Evolutionary conservation across 2,113 vertebrate species (phyloP).

Genomic region (Cynoglossus semilaevis): DNA sequence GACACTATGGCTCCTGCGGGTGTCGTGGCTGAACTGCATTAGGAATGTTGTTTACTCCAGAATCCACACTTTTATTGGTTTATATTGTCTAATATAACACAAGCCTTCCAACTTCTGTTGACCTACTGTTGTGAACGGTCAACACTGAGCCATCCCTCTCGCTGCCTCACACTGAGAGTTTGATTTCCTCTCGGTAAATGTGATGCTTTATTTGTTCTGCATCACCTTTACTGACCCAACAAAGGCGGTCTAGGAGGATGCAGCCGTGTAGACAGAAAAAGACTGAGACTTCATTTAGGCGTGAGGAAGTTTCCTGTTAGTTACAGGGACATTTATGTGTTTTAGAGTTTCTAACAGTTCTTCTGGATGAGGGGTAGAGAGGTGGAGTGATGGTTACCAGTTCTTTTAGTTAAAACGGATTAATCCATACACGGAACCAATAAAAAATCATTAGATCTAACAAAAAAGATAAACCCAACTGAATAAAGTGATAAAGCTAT

Average conservation of each 20-base stretch:
- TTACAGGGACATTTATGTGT: no score
- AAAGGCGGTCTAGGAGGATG: background rate
- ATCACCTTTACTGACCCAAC: background rate
- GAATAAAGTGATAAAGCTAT: no score
- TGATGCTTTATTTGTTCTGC: background rate
- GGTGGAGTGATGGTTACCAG: no score
- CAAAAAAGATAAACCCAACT: no score
- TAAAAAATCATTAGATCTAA: no score
- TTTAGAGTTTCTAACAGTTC: no score
- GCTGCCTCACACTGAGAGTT: background rate
- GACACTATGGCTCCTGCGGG: conserved; percentile 6
- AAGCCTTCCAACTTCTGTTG: conserved; percentile 15
- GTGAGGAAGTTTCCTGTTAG: no score
- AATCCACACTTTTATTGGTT: conserved; percentile 1
- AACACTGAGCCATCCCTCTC: conserved; percentile 1
- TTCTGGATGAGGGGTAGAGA: no score
- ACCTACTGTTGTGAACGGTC: background rate
- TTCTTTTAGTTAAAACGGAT: no score
- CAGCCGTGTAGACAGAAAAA: background rate
- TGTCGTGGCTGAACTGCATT: background rate
- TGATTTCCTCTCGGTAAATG: background rate
- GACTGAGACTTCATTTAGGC: no score
- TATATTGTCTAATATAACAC: background rate
- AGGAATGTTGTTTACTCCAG: background rate
- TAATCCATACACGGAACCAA: no score